phyloP scores from a whole-genome alignment of 2,888 invertebrate genomes.

The Sphaerophoria rueppellii region DNA sequence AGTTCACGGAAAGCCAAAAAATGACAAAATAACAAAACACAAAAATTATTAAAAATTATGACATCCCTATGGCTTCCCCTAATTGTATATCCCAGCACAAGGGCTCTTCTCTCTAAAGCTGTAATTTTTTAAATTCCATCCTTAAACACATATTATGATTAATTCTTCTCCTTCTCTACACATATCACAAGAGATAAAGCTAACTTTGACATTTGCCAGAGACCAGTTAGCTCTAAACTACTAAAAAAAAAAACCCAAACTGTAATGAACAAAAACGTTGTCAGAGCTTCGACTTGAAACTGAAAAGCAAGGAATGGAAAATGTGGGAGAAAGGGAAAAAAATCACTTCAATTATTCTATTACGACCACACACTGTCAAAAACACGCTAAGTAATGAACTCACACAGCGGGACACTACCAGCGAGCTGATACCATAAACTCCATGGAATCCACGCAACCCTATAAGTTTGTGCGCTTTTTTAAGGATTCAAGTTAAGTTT shows the following conservation, averaged over 20 bases:
- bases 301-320: neutral
- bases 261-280: constrained; percentile 8
- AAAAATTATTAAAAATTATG: constrained; percentile 21
- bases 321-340: constrained; percentile 4
- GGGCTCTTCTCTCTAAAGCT: constrained; percentile 15
- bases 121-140: constrained; percentile 29
- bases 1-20: neutral
- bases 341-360: constrained; percentile 69
- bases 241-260: neutral
- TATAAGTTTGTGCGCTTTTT: neutral
- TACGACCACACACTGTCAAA: constrained; percentile 41
- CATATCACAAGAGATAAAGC: constrained; percentile 8
- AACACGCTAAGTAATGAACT: constrained; percentile 65
- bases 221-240: constrained; percentile 4
- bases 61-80: constrained; percentile 41
- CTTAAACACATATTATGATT: constrained; percentile 46
- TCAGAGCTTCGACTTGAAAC: constrained; percentile 17
- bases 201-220: constrained; percentile 19
- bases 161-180: constrained; percentile 42
- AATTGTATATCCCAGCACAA: constrained; percentile 40
- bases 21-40: neutral
- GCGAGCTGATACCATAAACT: constrained; percentile 27
- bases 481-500: too few relatives aligned
- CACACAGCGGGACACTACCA: neutral
- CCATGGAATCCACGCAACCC: constrained; percentile 28